Base-by-base conservation (phyloP, 2,113 vertebrate genomes). In the Ploceus nigricollis region DNA sequence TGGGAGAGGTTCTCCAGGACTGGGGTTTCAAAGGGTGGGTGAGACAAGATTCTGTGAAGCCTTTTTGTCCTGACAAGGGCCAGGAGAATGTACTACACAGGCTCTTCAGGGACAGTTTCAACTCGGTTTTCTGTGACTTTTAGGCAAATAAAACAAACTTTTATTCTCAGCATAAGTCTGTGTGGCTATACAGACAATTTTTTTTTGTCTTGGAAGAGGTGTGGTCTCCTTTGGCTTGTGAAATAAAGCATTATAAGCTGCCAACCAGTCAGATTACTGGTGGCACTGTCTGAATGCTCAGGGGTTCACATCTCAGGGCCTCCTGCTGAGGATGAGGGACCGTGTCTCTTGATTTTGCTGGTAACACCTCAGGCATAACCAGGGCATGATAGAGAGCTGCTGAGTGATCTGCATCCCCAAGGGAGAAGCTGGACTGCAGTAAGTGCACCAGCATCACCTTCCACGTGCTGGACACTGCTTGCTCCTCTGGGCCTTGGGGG, bases 71-170 rank as follows among this genome's bases (percentile, higher is more conserved):
- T 75, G 18, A 57, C n/a, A 71, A 66, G 54, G 44, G 45, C 20
- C 28, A 51, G 12, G 24, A 12, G 7, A 86, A 61, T 0, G 1
- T 48, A 50, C 31, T 83, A 37, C 37, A 20, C 0, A 5, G n/a
- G 23, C 31, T 78, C 47, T 61, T 12, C 56, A 61, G 39, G 42
- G 42, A 57, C 16, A 7, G 3, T 23, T 94, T 90, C 40, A 68
- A 16, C 35, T 85, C 23, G 22, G 30, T 65, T 93, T 91, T 79
- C 53, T 42, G 4, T 47, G 37, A 82, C 35, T 47, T 82, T 31
- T 31, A 69, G 70, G n/a, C 23, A 79, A 71, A 69, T 64, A 58
- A 85, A 91, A 30, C 22, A 10, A 48, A 76, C 12, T 5, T 61
- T 82, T 54, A 35, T 47, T 72, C 13, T 76, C 37, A 53, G 35